Evolutionary conservation across 2,888 invertebrate genomes (phyloP), one percentile per base, ranked within the genome.

Genomic region (Hecatera dysodea): DNA sequence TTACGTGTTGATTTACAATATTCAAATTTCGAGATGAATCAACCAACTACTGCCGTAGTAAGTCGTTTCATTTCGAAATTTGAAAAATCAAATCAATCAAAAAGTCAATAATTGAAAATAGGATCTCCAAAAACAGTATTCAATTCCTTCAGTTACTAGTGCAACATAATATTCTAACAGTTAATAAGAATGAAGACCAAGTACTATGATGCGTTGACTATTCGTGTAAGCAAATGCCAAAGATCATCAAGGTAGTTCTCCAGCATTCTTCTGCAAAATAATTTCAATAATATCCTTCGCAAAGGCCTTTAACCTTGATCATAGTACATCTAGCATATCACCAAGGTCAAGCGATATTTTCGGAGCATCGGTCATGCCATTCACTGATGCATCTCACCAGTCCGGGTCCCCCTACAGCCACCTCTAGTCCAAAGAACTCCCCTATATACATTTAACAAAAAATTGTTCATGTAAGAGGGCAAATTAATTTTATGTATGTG

Each of bases 371-470:
- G 67, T 80, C 77, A 67, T 60, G 67, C 74, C 76, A 60, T 55
- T 77, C 63, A n/a, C 75, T 63, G 74, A 79, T 80, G 80, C 77
- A 80, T 80, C 33, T 55, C 63, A 76, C 79, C 57, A 33, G 44
- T 79, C 62, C 33, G 5, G 11, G 59, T 48, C 36, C 48, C 42
- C 42, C 53, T 59, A 53, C 44, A 44, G 44, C 5, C 42, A 6
- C 29, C 52, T 24, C 29, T 53, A 12, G 24, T 53, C n/a, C 36
- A 33, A 46, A 75, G 46, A 50, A 44, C 27, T 33, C 29, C 29
- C 39, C 17, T 55, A 50, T 22, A 70, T 48, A 78, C 44, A 55
- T 53, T 59, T 5, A 55, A 44, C 74, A 63, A 63, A 76, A 76
- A 62, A 11, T 62, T 57, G 15, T 12, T 48, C 48, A 50, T 44